A percentile compares a stretch with the other conserved stretches of the same genome.
Conservation (phyloP, 2,797 vertebrate genomes). For the Acanthurus leucopareius region DNA sequence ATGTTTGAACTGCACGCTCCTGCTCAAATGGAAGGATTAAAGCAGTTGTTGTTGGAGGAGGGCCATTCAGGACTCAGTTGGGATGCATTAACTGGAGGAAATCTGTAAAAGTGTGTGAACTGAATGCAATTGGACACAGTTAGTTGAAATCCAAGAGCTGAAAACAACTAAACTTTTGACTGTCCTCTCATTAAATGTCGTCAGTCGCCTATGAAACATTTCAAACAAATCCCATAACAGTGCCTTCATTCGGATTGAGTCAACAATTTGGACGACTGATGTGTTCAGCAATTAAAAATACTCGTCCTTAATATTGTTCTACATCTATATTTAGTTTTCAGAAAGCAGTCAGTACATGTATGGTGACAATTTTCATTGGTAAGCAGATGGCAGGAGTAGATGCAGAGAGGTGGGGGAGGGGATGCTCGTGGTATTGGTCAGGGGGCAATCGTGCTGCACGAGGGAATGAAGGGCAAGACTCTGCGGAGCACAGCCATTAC, state of each 20-base stretch:
- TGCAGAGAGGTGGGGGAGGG: background rate
- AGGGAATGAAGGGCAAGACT: conserved; percentile 45
- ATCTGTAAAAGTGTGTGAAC: conserved; percentile 50
- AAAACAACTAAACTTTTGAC: conserved; percentile 26
- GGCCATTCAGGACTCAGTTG: conserved; percentile 61
- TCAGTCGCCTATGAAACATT: background rate
- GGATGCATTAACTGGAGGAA: conserved; percentile 55
- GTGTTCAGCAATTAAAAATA: background rate
- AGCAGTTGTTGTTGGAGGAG: conserved; percentile 68
- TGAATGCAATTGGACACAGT: conserved; percentile 34
- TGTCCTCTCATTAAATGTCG: conserved; percentile 4
- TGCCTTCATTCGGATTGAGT: background rate
- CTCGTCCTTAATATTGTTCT: background rate
- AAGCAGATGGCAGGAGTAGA: conserved; percentile 34
- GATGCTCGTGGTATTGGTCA: conserved; percentile 1
- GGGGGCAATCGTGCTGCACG: conserved; percentile 31
- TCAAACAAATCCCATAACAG: conserved; percentile 10
- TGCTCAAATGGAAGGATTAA: conserved; percentile 66
- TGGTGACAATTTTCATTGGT: background rate
- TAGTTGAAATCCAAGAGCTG: conserved; percentile 34
- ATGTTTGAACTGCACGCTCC: conserved; percentile 70
- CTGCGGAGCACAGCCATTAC: conserved; percentile 71
- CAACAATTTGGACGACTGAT: background rate
- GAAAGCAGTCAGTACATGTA: background rate
- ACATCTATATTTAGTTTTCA: background rate